Percentiles rank a stretch among this genome's conserved stretches.
Evolutionary conservation across 2,797 vertebrate species (phyloP).

Genomic region (Peromyscus melanophrys): DNA sequence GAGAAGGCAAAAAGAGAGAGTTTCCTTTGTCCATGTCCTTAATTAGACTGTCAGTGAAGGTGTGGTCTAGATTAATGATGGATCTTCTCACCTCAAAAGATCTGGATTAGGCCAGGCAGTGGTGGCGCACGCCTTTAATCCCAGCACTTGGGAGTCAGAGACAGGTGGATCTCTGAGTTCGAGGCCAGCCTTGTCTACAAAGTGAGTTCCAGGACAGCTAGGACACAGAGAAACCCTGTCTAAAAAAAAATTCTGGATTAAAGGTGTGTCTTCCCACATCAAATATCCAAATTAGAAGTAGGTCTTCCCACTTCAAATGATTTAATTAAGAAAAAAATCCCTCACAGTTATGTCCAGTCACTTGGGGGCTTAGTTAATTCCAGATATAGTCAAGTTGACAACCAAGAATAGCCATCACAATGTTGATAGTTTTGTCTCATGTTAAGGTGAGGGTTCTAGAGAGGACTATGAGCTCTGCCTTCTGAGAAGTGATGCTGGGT

Average conservation of each 20-base stretch:
- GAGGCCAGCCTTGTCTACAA: too few species aligned
- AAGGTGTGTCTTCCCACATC: too few species aligned
- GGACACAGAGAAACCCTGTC: too few species aligned
- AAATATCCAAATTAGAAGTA: too few species aligned
- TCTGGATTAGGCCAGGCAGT: too few species aligned
- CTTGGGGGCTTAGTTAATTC: background rate
- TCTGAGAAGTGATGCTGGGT: background rate
- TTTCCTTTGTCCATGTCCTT: background rate
- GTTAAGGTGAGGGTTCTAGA: background rate
- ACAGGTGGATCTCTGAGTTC: too few species aligned
- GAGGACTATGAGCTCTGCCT: background rate
- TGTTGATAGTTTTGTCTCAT: background rate
- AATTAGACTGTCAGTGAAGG: background rate
- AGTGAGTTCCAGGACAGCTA: too few species aligned
- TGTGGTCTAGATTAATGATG: background rate
- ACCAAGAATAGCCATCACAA: background rate
- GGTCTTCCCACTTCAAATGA: background rate
- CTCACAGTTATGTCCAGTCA: background rate
- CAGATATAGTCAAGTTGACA: background rate
- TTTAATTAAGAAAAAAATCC: background rate
- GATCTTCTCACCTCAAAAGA: background rate
- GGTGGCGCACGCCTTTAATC: too few species aligned
- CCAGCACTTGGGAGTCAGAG: too few species aligned
- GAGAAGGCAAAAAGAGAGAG: background rate
- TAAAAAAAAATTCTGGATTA: too few species aligned